phyloP scores from a whole-genome alignment of 2,797 vertebrate species.

The Pterois miles region DNA sequence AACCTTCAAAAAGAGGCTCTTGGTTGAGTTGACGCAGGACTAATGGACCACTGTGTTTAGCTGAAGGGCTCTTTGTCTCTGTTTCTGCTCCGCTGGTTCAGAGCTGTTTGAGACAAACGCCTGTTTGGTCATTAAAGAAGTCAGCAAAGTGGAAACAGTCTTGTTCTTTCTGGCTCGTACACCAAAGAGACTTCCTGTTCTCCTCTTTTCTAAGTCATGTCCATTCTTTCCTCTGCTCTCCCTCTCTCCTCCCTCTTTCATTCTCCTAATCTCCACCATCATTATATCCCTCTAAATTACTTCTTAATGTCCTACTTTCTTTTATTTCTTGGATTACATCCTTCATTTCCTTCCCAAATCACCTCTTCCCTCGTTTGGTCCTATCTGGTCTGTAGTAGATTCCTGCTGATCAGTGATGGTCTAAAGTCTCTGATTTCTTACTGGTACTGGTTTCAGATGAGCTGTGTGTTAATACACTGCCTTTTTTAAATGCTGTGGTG shows the following conservation, averaged over 20 bases:
- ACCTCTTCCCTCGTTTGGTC: not conserved
- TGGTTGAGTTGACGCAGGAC: not conserved
- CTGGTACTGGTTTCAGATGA: too few species aligned
- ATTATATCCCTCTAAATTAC: not conserved
- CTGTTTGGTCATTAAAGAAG: conserved; percentile 37
- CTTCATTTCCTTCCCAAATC: conserved; percentile 1
- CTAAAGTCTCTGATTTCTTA: not conserved
- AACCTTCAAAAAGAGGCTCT: not conserved
- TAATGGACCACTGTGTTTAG: not conserved
- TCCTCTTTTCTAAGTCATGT: not conserved
- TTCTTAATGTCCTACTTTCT: not conserved
- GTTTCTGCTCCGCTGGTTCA: not conserved
- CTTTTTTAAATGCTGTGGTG: too few species aligned
- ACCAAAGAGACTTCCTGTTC: conserved; percentile 1
- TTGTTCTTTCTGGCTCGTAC: not conserved
- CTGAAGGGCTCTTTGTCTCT: not conserved
- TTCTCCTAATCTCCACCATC: not conserved
- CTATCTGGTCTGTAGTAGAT: not conserved
- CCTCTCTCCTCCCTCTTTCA: not conserved
- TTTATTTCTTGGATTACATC: not conserved
- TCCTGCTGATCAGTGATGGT: not conserved
- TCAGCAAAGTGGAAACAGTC: conserved; percentile 32
- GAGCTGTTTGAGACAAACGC: not conserved
- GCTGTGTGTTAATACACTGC: too few species aligned
- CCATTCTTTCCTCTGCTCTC: not conserved